Percentiles rank a stretch among this genome's conserved stretches.
Evolutionary conservation across 2,888 invertebrate genomes (phyloP).

Genomic region (Bruchidius siliquastri): DNA sequence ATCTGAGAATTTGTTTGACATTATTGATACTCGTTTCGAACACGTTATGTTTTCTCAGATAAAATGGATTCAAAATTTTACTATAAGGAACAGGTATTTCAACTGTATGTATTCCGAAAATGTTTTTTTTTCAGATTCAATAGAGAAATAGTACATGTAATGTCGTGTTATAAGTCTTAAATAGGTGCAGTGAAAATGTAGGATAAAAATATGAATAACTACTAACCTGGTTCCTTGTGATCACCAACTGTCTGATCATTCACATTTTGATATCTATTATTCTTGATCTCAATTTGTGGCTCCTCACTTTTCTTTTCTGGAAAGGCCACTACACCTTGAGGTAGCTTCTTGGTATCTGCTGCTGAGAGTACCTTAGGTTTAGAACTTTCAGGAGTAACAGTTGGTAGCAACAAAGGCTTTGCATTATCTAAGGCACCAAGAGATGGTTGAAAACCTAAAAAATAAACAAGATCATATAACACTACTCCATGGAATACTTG

Average conservation of each 20-base stretch:
- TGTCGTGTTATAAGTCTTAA: too few relatives aligned
- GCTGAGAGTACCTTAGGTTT: constrained; percentile 1
- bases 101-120: too few relatives aligned
- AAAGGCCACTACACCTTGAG: constrained; percentile 33
- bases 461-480: constrained; percentile 14
- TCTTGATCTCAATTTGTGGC: constrained; percentile 33
- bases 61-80: too few relatives aligned
- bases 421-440: constrained; percentile 34
- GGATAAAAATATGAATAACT: too few relatives aligned
- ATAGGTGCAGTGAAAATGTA: too few relatives aligned
- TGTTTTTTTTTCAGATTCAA: too few relatives aligned
- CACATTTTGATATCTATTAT: constrained; percentile 46
- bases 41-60: too few relatives aligned
- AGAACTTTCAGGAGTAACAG: constrained; percentile 30
- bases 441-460: constrained; percentile 19
- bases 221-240: neutral
- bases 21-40: too few relatives aligned
- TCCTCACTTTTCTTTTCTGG: constrained; percentile 30
- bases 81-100: too few relatives aligned
- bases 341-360: constrained; percentile 24
- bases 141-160: too few relatives aligned
- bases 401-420: constrained; percentile 36
- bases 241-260: constrained; percentile 7
- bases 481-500: neutral
- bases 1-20: too few relatives aligned